phyloP scores from a whole-genome alignment of 2,888 invertebrate genomes.

The Megalurothrips usitatus region DNA sequence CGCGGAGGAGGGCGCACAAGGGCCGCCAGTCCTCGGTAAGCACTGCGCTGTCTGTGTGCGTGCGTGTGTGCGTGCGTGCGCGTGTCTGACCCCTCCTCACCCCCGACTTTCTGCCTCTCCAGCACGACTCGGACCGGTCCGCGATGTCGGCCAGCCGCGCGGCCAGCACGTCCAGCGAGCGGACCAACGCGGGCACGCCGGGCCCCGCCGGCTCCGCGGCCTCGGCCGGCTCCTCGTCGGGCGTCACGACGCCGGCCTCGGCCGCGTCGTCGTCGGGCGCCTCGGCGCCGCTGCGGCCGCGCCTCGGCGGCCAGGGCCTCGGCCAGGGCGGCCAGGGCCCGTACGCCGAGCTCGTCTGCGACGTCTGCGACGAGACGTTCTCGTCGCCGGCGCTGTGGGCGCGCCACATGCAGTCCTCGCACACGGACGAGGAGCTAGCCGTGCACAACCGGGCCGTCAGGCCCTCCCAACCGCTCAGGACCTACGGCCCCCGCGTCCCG shows the following conservation, averaged over 20 bases:
- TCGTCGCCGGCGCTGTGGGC: conserved; percentile 78
- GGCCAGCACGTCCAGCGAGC: background rate
- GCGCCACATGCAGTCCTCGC: conserved; percentile 73
- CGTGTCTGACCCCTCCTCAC: too few species aligned
- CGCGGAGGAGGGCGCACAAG: background rate
- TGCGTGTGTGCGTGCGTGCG: too few species aligned
- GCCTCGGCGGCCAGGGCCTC: background rate
- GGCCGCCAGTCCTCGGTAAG: conserved; percentile 18
- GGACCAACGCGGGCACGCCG: background rate
- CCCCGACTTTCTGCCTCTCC: background rate
- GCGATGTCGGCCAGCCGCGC: background rate
- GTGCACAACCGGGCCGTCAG: conserved; percentile 39
- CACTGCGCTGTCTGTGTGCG: too few species aligned
- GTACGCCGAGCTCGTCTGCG: conserved; percentile 72
- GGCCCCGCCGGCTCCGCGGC: background rate
- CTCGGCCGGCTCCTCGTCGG: background rate
- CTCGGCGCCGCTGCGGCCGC: background rate
- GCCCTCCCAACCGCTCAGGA: conserved; percentile 11
- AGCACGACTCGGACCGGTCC: conserved; percentile 10
- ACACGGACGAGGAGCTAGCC: conserved; percentile 59
- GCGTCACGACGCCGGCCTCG: background rate
- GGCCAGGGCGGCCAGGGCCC: background rate
- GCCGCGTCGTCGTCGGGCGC: background rate
- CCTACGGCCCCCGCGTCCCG: background rate
- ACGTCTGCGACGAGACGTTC: conserved; percentile 78